Percentiles rank a stretch among this genome's conserved stretches.
Evolutionary conservation across 1,140 invertebrate genomes (phyloP).

Genomic region (Calycopis cecrops): DNA sequence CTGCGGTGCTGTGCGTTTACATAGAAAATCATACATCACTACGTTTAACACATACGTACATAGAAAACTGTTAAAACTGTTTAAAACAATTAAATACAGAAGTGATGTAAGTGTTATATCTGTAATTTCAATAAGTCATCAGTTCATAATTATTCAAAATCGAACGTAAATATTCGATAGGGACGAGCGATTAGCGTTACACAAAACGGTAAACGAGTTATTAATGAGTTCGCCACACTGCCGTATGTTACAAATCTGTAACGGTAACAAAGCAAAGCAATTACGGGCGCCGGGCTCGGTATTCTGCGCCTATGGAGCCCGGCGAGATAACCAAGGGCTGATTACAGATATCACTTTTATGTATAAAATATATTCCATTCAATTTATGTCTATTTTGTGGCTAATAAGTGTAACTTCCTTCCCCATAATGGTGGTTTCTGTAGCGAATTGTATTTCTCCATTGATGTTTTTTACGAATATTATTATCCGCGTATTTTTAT

Average conservation of each 20-base stretch:
- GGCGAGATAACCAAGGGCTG: slow-evolving; percentile 10
- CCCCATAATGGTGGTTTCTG: neutral
- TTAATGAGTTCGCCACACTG: slow-evolving; percentile 18
- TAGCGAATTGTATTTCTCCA: neutral
- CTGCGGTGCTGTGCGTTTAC: too few relatives aligned
- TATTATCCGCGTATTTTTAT: neutral
- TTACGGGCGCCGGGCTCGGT: slow-evolving; percentile 27
- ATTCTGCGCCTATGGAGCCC: slow-evolving; percentile 28
- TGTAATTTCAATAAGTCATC: neutral
- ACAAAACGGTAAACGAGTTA: slow-evolving; percentile 8
- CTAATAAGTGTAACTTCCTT: neutral
- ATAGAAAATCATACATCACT: too few relatives aligned
- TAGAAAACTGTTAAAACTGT: too few relatives aligned
- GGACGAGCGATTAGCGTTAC: neutral
- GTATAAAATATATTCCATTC: neutral
- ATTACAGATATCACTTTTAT: slow-evolving; percentile 4
- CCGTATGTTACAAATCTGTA: slow-evolving; percentile 30
- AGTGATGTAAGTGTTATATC: too few relatives aligned
- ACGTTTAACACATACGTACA: too few relatives aligned
- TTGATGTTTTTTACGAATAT: neutral
- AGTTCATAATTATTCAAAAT: neutral
- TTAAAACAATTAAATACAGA: too few relatives aligned
- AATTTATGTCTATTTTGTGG: neutral
- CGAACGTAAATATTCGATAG: neutral
- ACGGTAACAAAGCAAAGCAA: slow-evolving; percentile 18